Percentiles rank a stretch among this genome's conserved stretches.
Conservation (phyloP, 2,888 invertebrate species). For the Operophtera brumata region DNA sequence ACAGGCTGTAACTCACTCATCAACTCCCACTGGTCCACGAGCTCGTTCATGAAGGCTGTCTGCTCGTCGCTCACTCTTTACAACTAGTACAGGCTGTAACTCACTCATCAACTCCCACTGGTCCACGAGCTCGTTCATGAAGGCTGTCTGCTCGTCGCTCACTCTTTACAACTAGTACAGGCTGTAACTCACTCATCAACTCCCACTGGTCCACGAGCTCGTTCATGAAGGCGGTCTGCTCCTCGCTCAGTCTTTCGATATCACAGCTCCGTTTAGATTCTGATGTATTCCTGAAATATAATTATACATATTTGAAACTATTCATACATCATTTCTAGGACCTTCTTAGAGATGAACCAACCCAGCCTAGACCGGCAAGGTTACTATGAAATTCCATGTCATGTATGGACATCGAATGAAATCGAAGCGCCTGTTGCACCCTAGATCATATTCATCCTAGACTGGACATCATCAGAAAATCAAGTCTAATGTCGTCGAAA, state of each 20-base stretch:
- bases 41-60: slow-evolving; percentile 65
- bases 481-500: too few relatives aligned
- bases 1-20: slow-evolving; percentile 73
- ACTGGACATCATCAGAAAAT: too few relatives aligned
- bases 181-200: slow-evolving; percentile 67
- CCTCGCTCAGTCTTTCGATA: slow-evolving; percentile 51
- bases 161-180: too few relatives aligned
- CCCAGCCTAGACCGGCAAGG: background rate
- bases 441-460: too few relatives aligned
- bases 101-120: slow-evolving; percentile 73
- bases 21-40: slow-evolving; percentile 71
- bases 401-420: too few relatives aligned
- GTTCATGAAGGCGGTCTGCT: slow-evolving; percentile 67
- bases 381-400: too few relatives aligned
- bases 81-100: too few relatives aligned
- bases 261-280: slow-evolving; percentile 37
- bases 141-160: slow-evolving; percentile 60
- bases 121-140: slow-evolving; percentile 70
- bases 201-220: slow-evolving; percentile 73
- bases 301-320: too few relatives aligned
- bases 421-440: too few relatives aligned
- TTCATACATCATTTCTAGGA: too few relatives aligned
- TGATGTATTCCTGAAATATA: slow-evolving; percentile 41
- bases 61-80: slow-evolving; percentile 59
- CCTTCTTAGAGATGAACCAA: too few relatives aligned